Evolutionary conservation across 2,797 vertebrate species (phyloP).

Genomic region (Esox masquinongy): DNA sequence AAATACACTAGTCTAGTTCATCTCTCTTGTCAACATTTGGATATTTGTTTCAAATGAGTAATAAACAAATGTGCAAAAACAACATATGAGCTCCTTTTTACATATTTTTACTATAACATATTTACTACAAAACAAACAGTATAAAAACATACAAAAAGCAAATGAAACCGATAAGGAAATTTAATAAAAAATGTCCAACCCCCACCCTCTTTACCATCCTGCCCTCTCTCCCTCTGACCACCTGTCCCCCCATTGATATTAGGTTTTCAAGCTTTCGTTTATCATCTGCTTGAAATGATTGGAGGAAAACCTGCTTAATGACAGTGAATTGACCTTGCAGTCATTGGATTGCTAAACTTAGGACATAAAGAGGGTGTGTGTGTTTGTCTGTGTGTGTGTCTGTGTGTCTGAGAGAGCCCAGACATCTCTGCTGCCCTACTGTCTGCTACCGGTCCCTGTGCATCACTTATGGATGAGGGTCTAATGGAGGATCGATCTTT

Average conservation of each 20-base stretch:
- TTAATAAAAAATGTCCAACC: too few relatives aligned
- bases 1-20: not conserved
- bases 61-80: too few relatives aligned
- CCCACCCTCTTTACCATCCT: too few relatives aligned
- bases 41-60: not conserved
- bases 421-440: slow-evolving; percentile 58
- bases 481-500: slow-evolving; percentile 72
- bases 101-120: too few relatives aligned
- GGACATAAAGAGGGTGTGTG: slow-evolving; percentile 14
- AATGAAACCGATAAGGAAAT: too few relatives aligned
- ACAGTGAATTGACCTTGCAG: slow-evolving; percentile 27
- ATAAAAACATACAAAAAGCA: too few relatives aligned
- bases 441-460: slow-evolving; percentile 58
- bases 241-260: too few relatives aligned
- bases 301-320: not conserved
- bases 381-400: slow-evolving; percentile 16
- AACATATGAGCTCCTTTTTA: too few relatives aligned
- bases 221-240: too few relatives aligned
- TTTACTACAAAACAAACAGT: too few relatives aligned
- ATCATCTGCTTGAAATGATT: not conserved
- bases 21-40: not conserved
- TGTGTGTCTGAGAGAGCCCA: slow-evolving; percentile 37
- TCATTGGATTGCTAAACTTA: too few relatives aligned
- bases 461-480: slow-evolving; percentile 74
- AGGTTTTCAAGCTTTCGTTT: too few relatives aligned